These are phyloP conservation scores for Lagorchestes hirsutus DNA, from an alignment of 2,797 vertebrate species.

Conservation along the genomic window DNA sequence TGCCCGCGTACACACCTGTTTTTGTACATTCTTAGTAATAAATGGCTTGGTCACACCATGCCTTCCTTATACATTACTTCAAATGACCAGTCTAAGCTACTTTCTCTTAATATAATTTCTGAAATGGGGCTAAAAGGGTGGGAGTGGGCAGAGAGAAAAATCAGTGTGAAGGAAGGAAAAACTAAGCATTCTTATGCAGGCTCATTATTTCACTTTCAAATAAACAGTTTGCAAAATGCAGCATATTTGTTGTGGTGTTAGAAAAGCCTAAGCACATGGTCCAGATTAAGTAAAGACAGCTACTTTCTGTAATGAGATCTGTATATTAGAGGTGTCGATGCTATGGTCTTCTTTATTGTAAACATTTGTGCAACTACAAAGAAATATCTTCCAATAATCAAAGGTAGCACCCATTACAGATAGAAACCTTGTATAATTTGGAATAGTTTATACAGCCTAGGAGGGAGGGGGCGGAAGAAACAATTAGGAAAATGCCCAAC, in stretches of 20 bases:
- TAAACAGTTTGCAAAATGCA: background rate
- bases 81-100: background rate
- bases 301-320: background rate
- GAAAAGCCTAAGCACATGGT: background rate
- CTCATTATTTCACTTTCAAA: conserved; percentile 31
- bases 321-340: background rate
- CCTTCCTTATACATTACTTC: background rate
- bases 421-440: background rate
- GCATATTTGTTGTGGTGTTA: background rate
- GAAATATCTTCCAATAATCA: conserved; percentile 45
- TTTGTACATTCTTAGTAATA: background rate
- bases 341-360: conserved; percentile 24
- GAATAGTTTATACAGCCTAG: background rate
- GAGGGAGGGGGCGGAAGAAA: background rate
- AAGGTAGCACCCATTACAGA: background rate
- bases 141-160: background rate
- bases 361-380: conserved; percentile 52
- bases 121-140: background rate
- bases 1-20: accelerated
- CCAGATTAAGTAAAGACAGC: background rate
- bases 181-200: background rate
- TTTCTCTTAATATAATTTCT: background rate
- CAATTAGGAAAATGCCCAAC: too few species aligned
- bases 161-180: background rate
- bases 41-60: background rate